phyloP scores from a whole-genome alignment of 1,140 invertebrate species.

The Pseudomyrmex cubaensis region DNA sequence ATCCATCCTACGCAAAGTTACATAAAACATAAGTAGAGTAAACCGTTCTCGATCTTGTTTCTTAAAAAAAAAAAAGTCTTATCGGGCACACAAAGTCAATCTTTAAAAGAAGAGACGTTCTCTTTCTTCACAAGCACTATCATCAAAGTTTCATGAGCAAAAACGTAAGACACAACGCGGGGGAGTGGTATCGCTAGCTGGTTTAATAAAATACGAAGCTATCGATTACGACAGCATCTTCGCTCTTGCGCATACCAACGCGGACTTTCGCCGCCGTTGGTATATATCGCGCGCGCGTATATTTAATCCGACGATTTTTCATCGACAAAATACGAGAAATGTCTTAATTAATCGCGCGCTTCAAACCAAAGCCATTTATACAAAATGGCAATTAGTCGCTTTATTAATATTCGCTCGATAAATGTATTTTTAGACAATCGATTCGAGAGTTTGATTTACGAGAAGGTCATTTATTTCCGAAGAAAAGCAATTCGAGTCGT shows the following conservation, averaged over 20 bases:
- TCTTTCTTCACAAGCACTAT: neutral
- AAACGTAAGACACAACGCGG: slow-evolving; percentile 27
- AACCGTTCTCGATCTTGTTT: too few relatives aligned
- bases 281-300: too few relatives aligned
- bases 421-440: slow-evolving; percentile 2
- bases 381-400: slow-evolving; percentile 21
- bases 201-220: slow-evolving; percentile 47
- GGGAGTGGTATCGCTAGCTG: neutral
- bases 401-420: slow-evolving; percentile 1
- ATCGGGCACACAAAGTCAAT: slow-evolving; percentile 14
- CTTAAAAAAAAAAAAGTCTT: neutral
- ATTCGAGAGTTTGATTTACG: neutral
- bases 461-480: slow-evolving; percentile 1
- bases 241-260: slow-evolving; percentile 6
- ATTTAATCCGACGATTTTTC: slow-evolving; percentile 29
- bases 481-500: too few relatives aligned
- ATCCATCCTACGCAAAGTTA: neutral
- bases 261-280: slow-evolving; percentile 1
- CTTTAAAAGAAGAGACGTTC: slow-evolving; percentile 15
- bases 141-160: slow-evolving; percentile 46
- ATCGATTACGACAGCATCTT: slow-evolving; percentile 33
- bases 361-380: slow-evolving; percentile 3
- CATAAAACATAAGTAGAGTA: too few relatives aligned
- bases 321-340: slow-evolving; percentile 8
- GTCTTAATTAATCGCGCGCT: slow-evolving; percentile 21